These are phyloP conservation scores for Astropecten irregularis DNA, from an alignment of 53 echinoderm and acorn worm species.

Conservation along the genomic window DNA sequence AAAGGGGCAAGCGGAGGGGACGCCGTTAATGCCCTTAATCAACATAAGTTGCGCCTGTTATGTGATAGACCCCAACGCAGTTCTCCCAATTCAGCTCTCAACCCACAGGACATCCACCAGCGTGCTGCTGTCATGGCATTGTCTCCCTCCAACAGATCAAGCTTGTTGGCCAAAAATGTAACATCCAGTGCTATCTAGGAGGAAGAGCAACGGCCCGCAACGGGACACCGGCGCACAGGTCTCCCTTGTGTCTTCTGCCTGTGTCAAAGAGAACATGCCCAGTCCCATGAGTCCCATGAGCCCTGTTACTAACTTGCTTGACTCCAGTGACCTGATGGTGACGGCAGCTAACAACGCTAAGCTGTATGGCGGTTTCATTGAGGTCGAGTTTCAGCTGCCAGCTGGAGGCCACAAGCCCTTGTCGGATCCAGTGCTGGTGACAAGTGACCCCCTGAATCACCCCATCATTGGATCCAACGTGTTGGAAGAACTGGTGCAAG, in stretches of 20 bases:
- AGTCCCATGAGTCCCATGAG: neutral
- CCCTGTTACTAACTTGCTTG: neutral
- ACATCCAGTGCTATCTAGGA: neutral
- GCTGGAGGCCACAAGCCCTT: neutral
- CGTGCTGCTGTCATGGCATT: no score
- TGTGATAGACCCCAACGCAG: neutral
- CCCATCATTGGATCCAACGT: slow-evolving; percentile 78
- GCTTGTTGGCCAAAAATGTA: neutral
- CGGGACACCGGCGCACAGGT: slow-evolving; percentile 49
- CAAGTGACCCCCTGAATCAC: slow-evolving; percentile 14
- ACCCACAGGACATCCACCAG: no score
- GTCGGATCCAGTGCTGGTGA: slow-evolving; percentile 54
- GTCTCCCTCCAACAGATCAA: no score
- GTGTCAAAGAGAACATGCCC: neutral
- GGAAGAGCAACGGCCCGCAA: neutral
- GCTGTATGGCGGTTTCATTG: slow-evolving; percentile 3
- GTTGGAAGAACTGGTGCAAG: slow-evolving; percentile 35
- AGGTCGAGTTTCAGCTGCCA: neutral
- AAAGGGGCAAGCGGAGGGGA: slow-evolving; percentile 3
- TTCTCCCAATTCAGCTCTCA: no score
- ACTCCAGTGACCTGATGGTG: neutral
- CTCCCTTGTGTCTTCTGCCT: slow-evolving; percentile 4
- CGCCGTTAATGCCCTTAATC: neutral
- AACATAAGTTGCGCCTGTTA: neutral
- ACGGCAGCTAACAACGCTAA: neutral